Conservation (phyloP, 1,140 invertebrate genomes). For the Drosophila orosa region DNA sequence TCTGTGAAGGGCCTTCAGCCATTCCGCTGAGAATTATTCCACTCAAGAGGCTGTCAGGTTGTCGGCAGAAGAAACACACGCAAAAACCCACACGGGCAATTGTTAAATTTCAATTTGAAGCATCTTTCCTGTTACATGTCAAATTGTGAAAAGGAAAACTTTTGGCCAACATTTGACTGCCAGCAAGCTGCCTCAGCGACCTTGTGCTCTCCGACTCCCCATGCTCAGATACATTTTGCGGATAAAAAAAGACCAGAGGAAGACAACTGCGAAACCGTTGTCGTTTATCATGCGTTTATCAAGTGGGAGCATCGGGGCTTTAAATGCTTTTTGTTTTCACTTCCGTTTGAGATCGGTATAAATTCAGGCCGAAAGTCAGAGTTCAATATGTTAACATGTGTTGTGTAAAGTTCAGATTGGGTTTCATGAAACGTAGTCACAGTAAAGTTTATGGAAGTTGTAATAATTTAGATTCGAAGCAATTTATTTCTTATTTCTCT, state of each 20-base stretch:
- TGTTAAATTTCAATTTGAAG: slow-evolving; percentile 53
- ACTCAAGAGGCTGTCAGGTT: slow-evolving; percentile 47
- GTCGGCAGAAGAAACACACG: slow-evolving; percentile 20
- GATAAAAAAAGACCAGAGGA: slow-evolving; percentile 35
- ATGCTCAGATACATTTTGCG: slow-evolving; percentile 26
- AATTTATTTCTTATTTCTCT: not conserved
- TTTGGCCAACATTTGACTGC: slow-evolving; percentile 49
- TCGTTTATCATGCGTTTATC: slow-evolving; percentile 78
- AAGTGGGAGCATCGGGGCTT: slow-evolving; percentile 40
- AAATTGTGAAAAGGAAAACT: slow-evolving; percentile 50
- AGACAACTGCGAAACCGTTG: slow-evolving; percentile 21
- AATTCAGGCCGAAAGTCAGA: slow-evolving; percentile 21
- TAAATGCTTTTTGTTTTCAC: slow-evolving; percentile 37
- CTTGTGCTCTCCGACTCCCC: slow-evolving; percentile 22
- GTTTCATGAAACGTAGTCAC: not conserved
- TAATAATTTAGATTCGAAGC: not conserved
- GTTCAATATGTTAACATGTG: slow-evolving; percentile 30
- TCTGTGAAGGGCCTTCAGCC: slow-evolving; percentile 44
- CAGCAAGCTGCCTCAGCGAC: slow-evolving; percentile 27
- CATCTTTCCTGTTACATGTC: slow-evolving; percentile 47
- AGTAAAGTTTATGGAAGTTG: not conserved
- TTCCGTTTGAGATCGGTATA: slow-evolving; percentile 40
- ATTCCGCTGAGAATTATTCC: slow-evolving; percentile 41
- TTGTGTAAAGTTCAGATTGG: slow-evolving; percentile 2
- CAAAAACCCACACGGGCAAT: slow-evolving; percentile 30